Evolutionary conservation across 2,888 invertebrate genomes (phyloP), one percentile per base, ranked within the genome.

Genomic region (Syrista parreyssii): DNA sequence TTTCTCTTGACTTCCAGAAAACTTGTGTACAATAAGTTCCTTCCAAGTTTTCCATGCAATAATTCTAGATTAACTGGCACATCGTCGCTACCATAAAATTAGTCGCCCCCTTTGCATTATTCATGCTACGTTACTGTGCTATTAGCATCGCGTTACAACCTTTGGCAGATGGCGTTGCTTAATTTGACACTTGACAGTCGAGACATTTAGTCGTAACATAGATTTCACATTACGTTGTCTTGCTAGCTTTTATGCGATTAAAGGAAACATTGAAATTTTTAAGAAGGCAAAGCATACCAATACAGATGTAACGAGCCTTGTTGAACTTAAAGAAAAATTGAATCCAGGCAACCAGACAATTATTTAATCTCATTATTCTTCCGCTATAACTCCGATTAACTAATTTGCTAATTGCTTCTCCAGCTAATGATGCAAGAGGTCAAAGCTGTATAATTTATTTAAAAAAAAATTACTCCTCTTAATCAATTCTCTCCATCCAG

Each of bases 171-270:
- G 86, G 86, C 84, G 87, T 84, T 83, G 84, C 84, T 85, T 90
- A 89, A 90, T 89, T 89, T 88, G 90, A 88, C 89, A 89, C 84
- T 84, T 88, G 87, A 89, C 86, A 84, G 82, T 84, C 79, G 82
- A 82, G 84, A 84, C 84, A 86, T 86, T 86, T 83, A 83, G 79
- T 78, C 73, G 30, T 71, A 71, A 71, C 71, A 32, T 71, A 71
- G 71, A 71, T 30, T 71, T 71, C 31, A 33, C 71, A 33, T 33
- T 30, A 31, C 71, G 15, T 11, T 71, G 30, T 32, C 30, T 30
- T 23, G 12, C 6, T 55, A 55, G 23, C 55, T 23, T 55, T 55
- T 55, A 9, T 55, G 6, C 9, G 9, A 55, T 9, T 55, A 23
- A 55, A 55, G 40, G 23, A 23, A 40, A 23, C 1, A 40, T 1